Evolutionary conservation across 2,888 invertebrate genomes (phyloP).

Genomic region (Aleiodes alternator): DNA sequence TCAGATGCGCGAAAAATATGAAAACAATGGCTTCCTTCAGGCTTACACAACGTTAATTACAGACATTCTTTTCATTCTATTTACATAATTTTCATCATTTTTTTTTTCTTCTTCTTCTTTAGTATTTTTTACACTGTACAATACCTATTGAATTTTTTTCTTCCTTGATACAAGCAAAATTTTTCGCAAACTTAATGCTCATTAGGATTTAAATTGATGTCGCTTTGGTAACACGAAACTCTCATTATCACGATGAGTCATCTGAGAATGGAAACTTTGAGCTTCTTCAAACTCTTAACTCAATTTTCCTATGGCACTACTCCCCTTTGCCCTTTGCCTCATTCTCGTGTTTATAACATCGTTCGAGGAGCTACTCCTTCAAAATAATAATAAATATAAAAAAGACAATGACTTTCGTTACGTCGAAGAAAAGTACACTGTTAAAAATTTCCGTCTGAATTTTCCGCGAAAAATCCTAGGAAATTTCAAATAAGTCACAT

Average conservation of each 20-base stretch:
- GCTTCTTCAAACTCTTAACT: conserved; percentile 33
- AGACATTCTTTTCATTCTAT: neutral
- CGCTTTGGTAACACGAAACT: conserved; percentile 28
- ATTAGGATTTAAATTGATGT: conserved; percentile 35
- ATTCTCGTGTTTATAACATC: conserved; percentile 1
- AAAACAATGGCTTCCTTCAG: conserved; percentile 10
- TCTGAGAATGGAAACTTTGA: conserved; percentile 40
- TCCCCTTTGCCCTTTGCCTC: conserved; percentile 1
- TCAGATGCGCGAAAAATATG: conserved; percentile 14
- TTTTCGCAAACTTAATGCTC: conserved; percentile 19
- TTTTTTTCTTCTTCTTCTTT: neutral
- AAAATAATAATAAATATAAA: conserved; percentile 1
- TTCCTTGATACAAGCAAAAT: neutral
- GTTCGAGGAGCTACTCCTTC: neutral
- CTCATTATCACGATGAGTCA: conserved; percentile 39
- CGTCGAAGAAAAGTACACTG: too few species aligned
- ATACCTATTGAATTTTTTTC: neutral
- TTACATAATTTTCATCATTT: neutral
- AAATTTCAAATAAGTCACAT: too few species aligned
- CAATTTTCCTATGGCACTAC: conserved; percentile 31
- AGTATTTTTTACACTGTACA: neutral
- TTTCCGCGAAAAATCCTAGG: too few species aligned
- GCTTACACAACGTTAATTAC: conserved; percentile 27
- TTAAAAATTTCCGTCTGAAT: too few species aligned
- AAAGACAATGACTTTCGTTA: conserved; percentile 6